Evolutionary conservation across 2,797 vertebrate genomes (phyloP).

Genomic region (Hydrophis major): DNA sequence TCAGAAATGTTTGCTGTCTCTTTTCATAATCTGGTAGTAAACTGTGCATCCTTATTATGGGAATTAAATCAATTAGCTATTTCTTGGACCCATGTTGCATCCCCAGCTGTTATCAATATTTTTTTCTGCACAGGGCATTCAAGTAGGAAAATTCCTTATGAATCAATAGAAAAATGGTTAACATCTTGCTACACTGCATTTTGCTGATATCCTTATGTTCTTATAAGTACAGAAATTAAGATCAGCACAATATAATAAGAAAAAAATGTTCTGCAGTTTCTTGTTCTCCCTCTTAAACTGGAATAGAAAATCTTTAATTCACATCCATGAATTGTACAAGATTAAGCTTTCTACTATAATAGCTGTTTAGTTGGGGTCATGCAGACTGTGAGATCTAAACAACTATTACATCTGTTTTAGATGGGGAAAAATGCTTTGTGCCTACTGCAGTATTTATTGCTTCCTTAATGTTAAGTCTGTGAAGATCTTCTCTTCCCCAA

Average conservation of each 20-base stretch:
- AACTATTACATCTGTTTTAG: neutral
- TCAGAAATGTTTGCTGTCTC: conserved; percentile 37
- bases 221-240: neutral
- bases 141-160: conserved; percentile 40
- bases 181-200: neutral
- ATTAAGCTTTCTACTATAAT: neutral
- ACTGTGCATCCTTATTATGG: conserved; percentile 35
- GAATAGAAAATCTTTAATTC: neutral
- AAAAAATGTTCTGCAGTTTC: neutral
- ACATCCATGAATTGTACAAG: neutral
- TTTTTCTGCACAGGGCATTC: conserved; percentile 30
- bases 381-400: neutral
- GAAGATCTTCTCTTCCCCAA: neutral
- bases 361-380: neutral
- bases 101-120: conserved; percentile 51
- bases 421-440: neutral
- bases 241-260: neutral
- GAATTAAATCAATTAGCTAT: conserved; percentile 59
- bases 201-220: neutral
- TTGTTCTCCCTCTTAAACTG: conserved; percentile 8
- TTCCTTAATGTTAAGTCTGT: neutral
- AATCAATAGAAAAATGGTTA: conserved; percentile 53
- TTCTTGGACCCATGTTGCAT: conserved; percentile 49
- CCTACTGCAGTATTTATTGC: neutral
- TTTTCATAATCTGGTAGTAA: conserved; percentile 54